Base-by-base conservation (phyloP, 2,113 vertebrate species). In the Probosciger aterrimus region DNA sequence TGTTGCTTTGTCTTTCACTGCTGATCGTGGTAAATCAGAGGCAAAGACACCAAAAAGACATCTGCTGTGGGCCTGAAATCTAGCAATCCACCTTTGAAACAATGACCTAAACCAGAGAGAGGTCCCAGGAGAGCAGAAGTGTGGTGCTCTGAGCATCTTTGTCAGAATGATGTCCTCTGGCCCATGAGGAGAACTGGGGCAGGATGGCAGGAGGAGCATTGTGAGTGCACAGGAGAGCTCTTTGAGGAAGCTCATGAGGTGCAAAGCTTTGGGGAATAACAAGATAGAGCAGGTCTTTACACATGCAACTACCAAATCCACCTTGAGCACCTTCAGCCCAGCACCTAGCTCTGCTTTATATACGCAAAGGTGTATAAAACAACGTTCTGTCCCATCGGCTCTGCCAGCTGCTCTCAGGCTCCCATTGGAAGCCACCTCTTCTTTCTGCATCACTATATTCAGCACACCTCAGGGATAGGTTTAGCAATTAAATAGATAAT, bases 341-440 rank as follows among this genome's bases (percentile, higher is more conserved):
- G 67, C 10, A 4, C 52, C 18, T 18, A 9, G 41, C 41, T 88
- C 41, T 69, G 59, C 52, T 59, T 59, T 64, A 35, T 39, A 57
- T 30, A 80, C 14, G 23, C 7, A 19, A 28, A 82, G 46, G 71
- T 2, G 2, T 18, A 31, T 19, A 71, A 85, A 92, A n/a, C 0
- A 0, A 19, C 20, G 11, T 11, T 69, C 35, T 25, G 25, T 39
- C 71, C 57, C 1, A 1, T 63, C 4, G 1, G 30, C 70, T 88
- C 27, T 4, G 1, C 24, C 16, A 4, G 31, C n/a, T 2, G 5
- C 41, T 83, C 37, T 84, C 44, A 50, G 64, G 16, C 11, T 84
- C n/a, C 43, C 47, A 41, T 47, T 75, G 57, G 62, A 95, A 92
- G 47, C 33, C 3, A 2, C 49, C 28, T 39, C 47, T 88, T 30